phyloP scores from a whole-genome alignment of 2,888 invertebrate species.

The Gibbula magus region DNA sequence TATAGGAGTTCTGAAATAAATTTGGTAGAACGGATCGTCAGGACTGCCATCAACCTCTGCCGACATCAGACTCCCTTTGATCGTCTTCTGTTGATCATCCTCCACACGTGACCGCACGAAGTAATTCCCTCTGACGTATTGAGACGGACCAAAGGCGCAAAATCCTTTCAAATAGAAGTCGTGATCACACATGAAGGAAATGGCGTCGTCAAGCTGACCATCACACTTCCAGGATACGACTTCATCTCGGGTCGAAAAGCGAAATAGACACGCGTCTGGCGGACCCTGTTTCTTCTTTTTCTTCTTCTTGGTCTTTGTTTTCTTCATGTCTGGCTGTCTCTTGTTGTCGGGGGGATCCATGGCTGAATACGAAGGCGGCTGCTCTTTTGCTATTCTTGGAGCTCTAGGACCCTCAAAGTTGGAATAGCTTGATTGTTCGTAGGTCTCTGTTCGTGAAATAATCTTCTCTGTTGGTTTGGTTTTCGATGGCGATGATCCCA shows the following conservation, averaged over 20 bases:
- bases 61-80: background rate
- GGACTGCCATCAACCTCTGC: background rate
- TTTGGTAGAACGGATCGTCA: background rate
- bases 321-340: background rate
- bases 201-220: slow-evolving; percentile 9
- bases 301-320: background rate
- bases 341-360: background rate
- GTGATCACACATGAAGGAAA: slow-evolving; percentile 7
- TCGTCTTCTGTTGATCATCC: background rate
- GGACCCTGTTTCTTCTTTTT: background rate
- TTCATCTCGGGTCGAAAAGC: slow-evolving; percentile 17
- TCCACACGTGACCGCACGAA: background rate
- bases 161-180: slow-evolving; percentile 1
- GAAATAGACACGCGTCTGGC: background rate
- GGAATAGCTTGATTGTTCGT: too few relatives aligned
- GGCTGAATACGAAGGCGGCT: too few relatives aligned
- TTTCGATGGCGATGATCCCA: too few relatives aligned
- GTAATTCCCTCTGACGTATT: background rate
- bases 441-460: too few relatives aligned
- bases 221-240: background rate
- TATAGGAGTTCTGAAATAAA: background rate
- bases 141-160: background rate
- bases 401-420: too few relatives aligned
- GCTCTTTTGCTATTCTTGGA: too few relatives aligned
- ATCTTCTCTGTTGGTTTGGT: too few relatives aligned